phyloP scores from a whole-genome alignment of 2,888 invertebrate species.

The Argyresthia goedartella region DNA sequence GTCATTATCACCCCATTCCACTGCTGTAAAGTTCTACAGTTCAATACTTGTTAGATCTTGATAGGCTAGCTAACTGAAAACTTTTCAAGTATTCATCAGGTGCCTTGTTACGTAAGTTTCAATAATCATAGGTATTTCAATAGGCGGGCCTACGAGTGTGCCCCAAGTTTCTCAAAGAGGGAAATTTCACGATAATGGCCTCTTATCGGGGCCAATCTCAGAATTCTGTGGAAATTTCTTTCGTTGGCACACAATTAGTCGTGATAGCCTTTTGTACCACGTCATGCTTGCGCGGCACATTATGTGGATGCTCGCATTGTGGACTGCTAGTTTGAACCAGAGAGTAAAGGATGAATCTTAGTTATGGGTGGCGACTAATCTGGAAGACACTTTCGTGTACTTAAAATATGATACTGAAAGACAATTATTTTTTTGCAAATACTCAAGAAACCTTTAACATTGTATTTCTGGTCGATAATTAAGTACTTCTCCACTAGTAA shows the following conservation, averaged over 20 bases:
- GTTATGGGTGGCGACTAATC: no score
- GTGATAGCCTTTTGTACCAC: slow-evolving; percentile 57
- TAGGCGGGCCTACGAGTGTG: slow-evolving; percentile 22
- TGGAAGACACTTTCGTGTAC: no score
- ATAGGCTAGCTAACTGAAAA: no score
- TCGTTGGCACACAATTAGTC: slow-evolving; percentile 60
- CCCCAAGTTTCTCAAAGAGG: slow-evolving; percentile 38
- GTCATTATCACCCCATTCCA: no score
- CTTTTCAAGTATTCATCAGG: neutral
- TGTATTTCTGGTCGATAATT: no score
- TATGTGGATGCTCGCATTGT: slow-evolving; percentile 10
- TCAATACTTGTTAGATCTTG: no score
- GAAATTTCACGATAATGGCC: slow-evolving; percentile 49
- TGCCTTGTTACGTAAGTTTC: neutral
- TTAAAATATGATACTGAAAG: no score
- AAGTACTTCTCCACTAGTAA: no score
- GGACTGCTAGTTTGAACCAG: neutral
- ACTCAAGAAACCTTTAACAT: no score
- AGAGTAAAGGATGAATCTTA: neutral
- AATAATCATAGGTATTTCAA: neutral
- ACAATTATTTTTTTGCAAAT: no score
- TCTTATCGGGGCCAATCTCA: slow-evolving; percentile 35
- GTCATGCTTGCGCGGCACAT: slow-evolving; percentile 14
- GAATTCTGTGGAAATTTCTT: slow-evolving; percentile 52
- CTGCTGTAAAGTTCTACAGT: no score